Conservation (phyloP, 2,888 invertebrate genomes). For the Heliconius aoede region DNA sequence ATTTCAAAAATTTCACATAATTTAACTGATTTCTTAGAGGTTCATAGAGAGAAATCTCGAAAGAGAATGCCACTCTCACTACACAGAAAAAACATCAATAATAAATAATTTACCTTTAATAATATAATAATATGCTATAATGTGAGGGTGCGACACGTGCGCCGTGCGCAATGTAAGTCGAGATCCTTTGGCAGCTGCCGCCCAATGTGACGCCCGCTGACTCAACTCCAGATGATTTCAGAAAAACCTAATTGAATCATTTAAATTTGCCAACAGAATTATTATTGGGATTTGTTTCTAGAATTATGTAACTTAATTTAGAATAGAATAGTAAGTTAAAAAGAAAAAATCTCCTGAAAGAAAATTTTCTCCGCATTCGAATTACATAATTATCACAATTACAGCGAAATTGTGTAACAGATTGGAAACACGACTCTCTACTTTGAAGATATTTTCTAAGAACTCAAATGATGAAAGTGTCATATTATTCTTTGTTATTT, state of each 20-base stretch:
- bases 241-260: conserved; percentile 47
- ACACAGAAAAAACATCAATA: not conserved
- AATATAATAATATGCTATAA: not conserved
- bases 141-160: conserved; percentile 63
- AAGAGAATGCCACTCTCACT: not conserved
- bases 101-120: not conserved
- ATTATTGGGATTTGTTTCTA: not conserved
- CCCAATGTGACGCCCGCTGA: conserved; percentile 71
- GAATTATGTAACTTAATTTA: not conserved
- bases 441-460: not conserved
- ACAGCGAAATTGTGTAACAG: not conserved
- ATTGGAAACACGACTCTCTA: conserved; percentile 13
- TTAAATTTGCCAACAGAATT: conserved; percentile 30
- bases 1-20: no score
- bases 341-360: no score
- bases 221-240: conserved; percentile 56
- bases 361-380: not conserved
- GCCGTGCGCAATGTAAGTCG: conserved; percentile 79
- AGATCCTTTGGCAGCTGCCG: conserved; percentile 82
- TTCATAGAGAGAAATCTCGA: no score
- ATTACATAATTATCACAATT: not conserved
- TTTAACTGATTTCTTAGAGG: no score
- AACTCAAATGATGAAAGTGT: not conserved
- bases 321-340: no score
- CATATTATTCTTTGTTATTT: conserved; percentile 14